Evolutionary conservation across 2,113 vertebrate genomes (phyloP).

Genomic region (Phoenicopterus ruber): DNA sequence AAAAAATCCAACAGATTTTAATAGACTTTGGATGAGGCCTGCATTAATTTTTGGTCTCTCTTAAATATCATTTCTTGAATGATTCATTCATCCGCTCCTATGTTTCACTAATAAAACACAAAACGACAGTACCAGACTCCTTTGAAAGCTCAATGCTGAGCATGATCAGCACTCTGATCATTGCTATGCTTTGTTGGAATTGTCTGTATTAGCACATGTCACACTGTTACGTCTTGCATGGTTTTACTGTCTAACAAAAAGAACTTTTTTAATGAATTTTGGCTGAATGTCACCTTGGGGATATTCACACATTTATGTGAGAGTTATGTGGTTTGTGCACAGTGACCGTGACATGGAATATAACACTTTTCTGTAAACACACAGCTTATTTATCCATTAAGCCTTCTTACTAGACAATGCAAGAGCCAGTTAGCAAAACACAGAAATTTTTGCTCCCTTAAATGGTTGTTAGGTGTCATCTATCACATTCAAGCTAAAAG

Average conservation of each 20-base stretch:
- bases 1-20: neutral
- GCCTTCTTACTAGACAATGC: neutral
- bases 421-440: neutral
- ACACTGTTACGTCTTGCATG: neutral
- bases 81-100: neutral
- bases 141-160: neutral
- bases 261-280: neutral
- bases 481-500: neutral
- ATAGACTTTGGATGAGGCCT: neutral
- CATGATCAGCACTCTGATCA: too few relatives aligned
- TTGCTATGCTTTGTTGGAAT: neutral
- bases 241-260: neutral
- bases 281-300: neutral
- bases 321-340: neutral
- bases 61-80: neutral
- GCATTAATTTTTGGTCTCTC: neutral
- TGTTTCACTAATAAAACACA: neutral
- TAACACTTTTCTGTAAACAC: neutral
- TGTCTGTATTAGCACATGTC: neutral
- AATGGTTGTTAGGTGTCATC: neutral
- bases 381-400: neutral
- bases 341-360: neutral
- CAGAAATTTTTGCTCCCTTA: neutral
- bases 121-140: neutral
- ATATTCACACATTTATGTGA: neutral